phyloP scores from a whole-genome alignment of 2,797 vertebrate species.

The Clarias fuscus region DNA sequence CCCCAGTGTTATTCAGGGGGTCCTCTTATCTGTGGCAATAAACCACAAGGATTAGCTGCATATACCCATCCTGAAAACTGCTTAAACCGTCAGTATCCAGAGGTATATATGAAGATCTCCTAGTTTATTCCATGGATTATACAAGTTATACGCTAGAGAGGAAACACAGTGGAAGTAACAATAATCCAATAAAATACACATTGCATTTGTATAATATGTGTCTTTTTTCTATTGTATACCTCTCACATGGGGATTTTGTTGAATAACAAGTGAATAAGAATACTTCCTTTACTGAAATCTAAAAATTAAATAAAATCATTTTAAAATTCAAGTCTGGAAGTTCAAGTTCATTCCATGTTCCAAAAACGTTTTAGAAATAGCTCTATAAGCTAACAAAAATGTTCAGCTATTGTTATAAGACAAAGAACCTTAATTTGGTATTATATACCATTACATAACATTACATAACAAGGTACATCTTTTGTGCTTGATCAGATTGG shows the following conservation, averaged over 20 bases:
- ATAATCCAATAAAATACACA: background rate
- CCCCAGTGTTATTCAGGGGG: slow-evolving; percentile 74
- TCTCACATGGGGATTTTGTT: no score
- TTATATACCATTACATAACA: no score
- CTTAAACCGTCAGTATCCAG: background rate
- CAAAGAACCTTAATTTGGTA: background rate
- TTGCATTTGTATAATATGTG: no score
- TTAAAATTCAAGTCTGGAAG: background rate
- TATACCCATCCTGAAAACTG: slow-evolving; percentile 48
- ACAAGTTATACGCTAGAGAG: slow-evolving; percentile 11
- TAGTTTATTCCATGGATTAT: slow-evolving; percentile 54
- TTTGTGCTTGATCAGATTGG: no score
- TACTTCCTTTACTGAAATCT: no score
- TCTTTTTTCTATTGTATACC: no score
- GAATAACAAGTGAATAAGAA: no score
- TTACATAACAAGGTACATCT: no score
- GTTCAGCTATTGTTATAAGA: background rate
- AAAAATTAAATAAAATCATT: background rate
- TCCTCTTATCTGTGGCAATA: slow-evolving; percentile 68
- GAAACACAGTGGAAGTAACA: background rate
- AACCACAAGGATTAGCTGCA: slow-evolving; percentile 58
- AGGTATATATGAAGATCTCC: no score
- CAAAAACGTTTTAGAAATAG: background rate
- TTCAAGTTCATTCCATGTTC: no score
- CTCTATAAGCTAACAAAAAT: background rate